Base-by-base conservation (phyloP, 2,888 invertebrate species). In the Capitulum mitella region DNA sequence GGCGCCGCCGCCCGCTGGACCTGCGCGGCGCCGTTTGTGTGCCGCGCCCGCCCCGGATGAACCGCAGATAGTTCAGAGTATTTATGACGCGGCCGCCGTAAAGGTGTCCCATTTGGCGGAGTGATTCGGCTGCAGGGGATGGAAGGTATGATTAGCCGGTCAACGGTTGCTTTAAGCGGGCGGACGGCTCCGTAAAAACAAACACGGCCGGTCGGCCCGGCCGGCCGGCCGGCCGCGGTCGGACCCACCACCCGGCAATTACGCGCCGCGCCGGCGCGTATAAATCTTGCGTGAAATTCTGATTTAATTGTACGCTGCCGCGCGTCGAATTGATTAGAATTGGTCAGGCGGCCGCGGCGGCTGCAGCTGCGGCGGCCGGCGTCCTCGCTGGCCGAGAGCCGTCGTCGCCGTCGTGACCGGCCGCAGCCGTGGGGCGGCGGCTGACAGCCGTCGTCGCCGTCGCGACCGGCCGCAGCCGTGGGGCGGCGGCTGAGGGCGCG, bases 341-440 rank as follows among this genome's bases (percentile, higher is more conserved):
- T 10, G 58, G 29, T 61, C 26, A 29, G 58, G 8, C 51, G 19
- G 29, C 1, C 29, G 6, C 43, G 43, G 5, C 10, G 43, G 43
- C 43, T 79, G 54, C 34, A 80, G 78, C 83, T 83, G 16, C 32
- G 32, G 46, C 48, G 58, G 19, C 29, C 2, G 58, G n/a, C n/a
- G n/a, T n/a, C n/a, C n/a, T n/a, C n/a, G n/a, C n/a, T n/a, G n/a
- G n/a, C n/a, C n/a, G n/a, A n/a, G n/a, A n/a, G n/a, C n/a, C n/a
- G n/a, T n/a, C n/a, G n/a, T n/a, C n/a, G n/a, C n/a, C n/a, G n/a
- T n/a, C n/a, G n/a, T n/a, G n/a, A n/a, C n/a, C n/a, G n/a, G n/a
- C n/a, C n/a, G n/a, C n/a, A n/a, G n/a, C n/a, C n/a, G n/a, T n/a
- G n/a, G n/a, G n/a, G n/a, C n/a, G n/a, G n/a, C n/a, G n/a, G n/a